These are phyloP conservation scores for Pediacus dermestoides DNA, from an alignment of 2,888 invertebrate genomes.

Conservation along the genomic window DNA sequence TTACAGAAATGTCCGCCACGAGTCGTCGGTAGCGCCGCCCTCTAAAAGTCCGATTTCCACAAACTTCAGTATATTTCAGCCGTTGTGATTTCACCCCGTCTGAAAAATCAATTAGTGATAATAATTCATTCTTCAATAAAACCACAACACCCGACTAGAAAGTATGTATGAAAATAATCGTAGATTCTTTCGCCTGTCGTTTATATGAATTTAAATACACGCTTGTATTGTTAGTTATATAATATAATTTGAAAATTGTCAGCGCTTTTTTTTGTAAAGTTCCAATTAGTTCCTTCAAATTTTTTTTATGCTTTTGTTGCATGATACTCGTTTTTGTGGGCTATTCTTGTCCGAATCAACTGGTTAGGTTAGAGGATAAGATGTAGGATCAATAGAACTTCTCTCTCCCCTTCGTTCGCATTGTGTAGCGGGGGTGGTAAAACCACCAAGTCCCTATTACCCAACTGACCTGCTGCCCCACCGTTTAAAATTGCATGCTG, in stretches of 20 bases:
- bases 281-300: too few relatives aligned
- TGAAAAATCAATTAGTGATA: too few relatives aligned
- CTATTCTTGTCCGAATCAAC: too few relatives aligned
- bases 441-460: conserved; percentile 10
- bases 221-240: too few relatives aligned
- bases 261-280: too few relatives aligned
- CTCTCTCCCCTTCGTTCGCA: conserved; percentile 5
- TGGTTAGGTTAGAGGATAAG: conserved; percentile 18
- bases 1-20: conserved; percentile 21
- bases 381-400: conserved; percentile 19
- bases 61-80: conserved; percentile 21
- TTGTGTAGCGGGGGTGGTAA: conserved; percentile 7
- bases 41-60: conserved; percentile 27
- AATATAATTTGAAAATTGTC: too few relatives aligned
- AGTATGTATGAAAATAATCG: too few relatives aligned
- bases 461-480: conserved; percentile 17
- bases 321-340: background rate
- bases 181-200: too few relatives aligned
- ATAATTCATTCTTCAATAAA: too few relatives aligned
- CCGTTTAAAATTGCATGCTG: conserved; percentile 3
- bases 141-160: too few relatives aligned
- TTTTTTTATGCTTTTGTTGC: too few relatives aligned
- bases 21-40: conserved; percentile 29
- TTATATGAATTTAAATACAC: too few relatives aligned
- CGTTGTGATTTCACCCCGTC: conserved; percentile 13